Percentiles rank a stretch among this genome's conserved stretches.
phyloP scores from a whole-genome alignment of 2,797 vertebrate genomes.

The Onychomys arenicola region DNA sequence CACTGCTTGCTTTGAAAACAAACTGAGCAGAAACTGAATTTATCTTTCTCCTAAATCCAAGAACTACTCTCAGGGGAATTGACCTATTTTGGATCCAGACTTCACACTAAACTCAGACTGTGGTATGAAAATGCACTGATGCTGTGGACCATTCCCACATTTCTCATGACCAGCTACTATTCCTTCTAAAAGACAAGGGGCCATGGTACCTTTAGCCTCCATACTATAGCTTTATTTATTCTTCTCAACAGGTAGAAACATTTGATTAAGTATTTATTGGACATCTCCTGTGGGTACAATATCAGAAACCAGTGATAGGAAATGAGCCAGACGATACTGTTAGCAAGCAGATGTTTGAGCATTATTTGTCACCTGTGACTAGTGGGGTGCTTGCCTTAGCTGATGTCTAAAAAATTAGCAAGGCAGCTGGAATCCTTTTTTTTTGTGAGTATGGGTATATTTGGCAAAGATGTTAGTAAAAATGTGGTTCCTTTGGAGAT shows the following conservation, averaged over 20 bases:
- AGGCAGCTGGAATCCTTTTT: conserved; percentile 74
- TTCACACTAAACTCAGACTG: background rate
- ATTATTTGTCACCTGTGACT: conserved; percentile 79
- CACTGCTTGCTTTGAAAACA: conserved; percentile 73
- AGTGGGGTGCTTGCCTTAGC: conserved; percentile 70
- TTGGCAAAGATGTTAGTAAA: conserved; percentile 48
- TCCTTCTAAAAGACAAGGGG: conserved; percentile 8
- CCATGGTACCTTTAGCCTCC: background rate
- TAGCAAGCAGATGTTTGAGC: conserved; percentile 75
- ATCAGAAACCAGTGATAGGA: conserved; percentile 66
- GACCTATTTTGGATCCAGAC: conserved; percentile 54
- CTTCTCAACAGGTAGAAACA: conserved; percentile 75
- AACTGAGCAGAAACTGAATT: conserved; percentile 76
- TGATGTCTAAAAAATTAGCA: conserved; percentile 67
- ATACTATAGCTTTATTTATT: conserved; percentile 59
- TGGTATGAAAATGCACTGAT: conserved; percentile 14
- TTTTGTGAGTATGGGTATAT: conserved; percentile 5
- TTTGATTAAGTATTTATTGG: conserved; percentile 78
- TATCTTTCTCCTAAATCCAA: conserved; percentile 63
- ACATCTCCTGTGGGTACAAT: conserved; percentile 74
- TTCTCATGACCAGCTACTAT: background rate
- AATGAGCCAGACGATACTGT: conserved; percentile 80
- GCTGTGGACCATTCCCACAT: background rate
- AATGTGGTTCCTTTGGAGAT: conserved; percentile 42
- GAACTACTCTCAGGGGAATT: conserved; percentile 26